Base-by-base conservation (phyloP, 2,888 invertebrate species). In the Subacronicta megacephala region DNA sequence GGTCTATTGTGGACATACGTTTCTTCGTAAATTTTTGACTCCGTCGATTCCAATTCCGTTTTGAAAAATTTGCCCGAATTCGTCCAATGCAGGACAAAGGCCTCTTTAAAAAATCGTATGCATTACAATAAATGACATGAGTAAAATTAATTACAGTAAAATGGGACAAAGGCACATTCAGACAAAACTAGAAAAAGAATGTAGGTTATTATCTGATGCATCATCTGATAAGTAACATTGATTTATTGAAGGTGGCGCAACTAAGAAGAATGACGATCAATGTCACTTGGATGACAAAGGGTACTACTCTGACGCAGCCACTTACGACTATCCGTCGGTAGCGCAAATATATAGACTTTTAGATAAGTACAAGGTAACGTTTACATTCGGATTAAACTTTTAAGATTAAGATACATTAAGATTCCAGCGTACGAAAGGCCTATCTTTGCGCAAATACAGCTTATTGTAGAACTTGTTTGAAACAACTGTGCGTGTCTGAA, bases 251-350 rank as follows among this genome's bases (percentile, higher is more conserved):
- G 97, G 96, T 49, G 97, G 97, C 18, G 96, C 96, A 2, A 94
- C 95, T 0, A 89, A 91, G 65, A 95, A 95, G 45, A 97, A 97
- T 74, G 96, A 97, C 75, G 96, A 96, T 57, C 81, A 93, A 59
- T 97, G 97, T 68, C 96, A 97, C 80, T 88, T 97, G 63, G 95
- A 96, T 75, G 83, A 90, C n/a, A 84, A 90, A 51, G 96, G 96
- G 0, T 95, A 95, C 72, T 97, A 97, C 82, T 94, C 95, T 9
- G 95, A 95, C 61, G 95, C 96, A 0, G 87, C 94, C 50, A 89
- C 88, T 26, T 96, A 95, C 88, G 98, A 98, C 86, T 98, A 98
- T 88, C 98, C 98, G 0, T 98, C 98, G 0, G 94, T 98, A 65
- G 97, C 96, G 58, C 97, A 98, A 92, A 95, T 96, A 62, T 96